Evolutionary conservation across 2,797 vertebrate species (phyloP), one percentile per base, ranked within the genome.

Genomic region (Phataginus tricuspis): DNA sequence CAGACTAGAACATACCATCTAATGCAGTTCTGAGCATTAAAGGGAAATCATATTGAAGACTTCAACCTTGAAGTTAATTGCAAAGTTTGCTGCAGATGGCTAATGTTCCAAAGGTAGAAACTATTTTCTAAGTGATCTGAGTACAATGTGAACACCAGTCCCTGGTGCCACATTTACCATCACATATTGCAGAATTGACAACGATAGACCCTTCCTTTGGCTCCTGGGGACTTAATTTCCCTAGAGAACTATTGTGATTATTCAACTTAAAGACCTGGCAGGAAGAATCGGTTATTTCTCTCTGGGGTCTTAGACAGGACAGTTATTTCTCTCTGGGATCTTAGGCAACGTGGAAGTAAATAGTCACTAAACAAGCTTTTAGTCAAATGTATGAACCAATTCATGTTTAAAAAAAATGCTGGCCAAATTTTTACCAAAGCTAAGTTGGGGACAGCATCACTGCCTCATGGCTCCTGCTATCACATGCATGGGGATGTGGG

Each of bases 211-310:
- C 69, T 97, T 71, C 53, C 71, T 64, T 79, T 68, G 91, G 79
- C 83, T 97, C 96, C 75, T 63, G 57, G 94, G 96, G 82, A 72
- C 83, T 94, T 96, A 61, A 91, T 94, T 92, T 97, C 96, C 96
- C 90, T 21, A 19, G 85, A 45, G 96, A 92, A 85, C 72, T 51
- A 64, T 71, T 90, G 21, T 91, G 88, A 79, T 63, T 90, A 90
- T 86, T 96, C 92, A 86, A 86, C 90, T 95, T 94, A 8, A 97
- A 96, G 96, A 92, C 97, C 88, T 80, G 94, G 61, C 71, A 95
- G 78, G 85, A 90, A 95, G 91, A 94, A 89, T 88, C 94, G 63
- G 91, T 92, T 92, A 75, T 74, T 79, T 94, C 74, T 96, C 96
- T 91, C 96, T 89, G 55, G 96, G 84, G 91, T 61, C 85, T 96